Evolutionary conservation across 1,140 invertebrate genomes (phyloP).

Genomic region (Galleria mellonella): DNA sequence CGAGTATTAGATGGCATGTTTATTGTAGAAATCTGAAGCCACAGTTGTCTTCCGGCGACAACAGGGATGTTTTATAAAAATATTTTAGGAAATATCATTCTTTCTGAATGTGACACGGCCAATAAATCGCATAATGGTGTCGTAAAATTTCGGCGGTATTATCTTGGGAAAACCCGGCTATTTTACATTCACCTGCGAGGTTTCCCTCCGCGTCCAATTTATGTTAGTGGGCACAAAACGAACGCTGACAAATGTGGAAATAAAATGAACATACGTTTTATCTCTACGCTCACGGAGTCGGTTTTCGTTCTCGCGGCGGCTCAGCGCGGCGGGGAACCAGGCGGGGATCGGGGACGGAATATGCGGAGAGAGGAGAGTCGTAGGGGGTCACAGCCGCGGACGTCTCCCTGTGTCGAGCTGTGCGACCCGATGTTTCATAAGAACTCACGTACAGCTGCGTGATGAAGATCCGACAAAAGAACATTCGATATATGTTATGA

Average conservation of each 20-base stretch:
- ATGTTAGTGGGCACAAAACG: constrained; percentile 73
- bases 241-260: constrained; percentile 73
- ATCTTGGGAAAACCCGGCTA: constrained; percentile 69
- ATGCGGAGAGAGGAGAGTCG: neutral
- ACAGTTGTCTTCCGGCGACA: constrained; percentile 9
- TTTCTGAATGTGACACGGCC: constrained; percentile 60
- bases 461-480: constrained; percentile 18
- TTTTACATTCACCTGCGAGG: constrained; percentile 72
- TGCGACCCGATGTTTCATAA: constrained; percentile 21
- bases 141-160: constrained; percentile 70
- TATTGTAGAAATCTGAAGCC: constrained; percentile 8
- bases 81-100: constrained; percentile 55
- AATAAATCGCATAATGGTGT: constrained; percentile 71
- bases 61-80: constrained; percentile 26
- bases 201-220: constrained; percentile 72
- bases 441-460: constrained; percentile 20
- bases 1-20: neutral
- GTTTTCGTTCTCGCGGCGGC: constrained; percentile 37
- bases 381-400: constrained; percentile 2
- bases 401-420: constrained; percentile 7
- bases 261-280: constrained; percentile 73
- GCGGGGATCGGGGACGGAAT: constrained; percentile 7
- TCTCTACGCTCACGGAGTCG: constrained; percentile 55
- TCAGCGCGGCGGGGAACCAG: constrained; percentile 5
- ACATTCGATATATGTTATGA: constrained; percentile 5